These are phyloP conservation scores for Cyphomyrmex costatus DNA, from an alignment of 1,140 invertebrate genomes.

Conservation along the genomic window DNA sequence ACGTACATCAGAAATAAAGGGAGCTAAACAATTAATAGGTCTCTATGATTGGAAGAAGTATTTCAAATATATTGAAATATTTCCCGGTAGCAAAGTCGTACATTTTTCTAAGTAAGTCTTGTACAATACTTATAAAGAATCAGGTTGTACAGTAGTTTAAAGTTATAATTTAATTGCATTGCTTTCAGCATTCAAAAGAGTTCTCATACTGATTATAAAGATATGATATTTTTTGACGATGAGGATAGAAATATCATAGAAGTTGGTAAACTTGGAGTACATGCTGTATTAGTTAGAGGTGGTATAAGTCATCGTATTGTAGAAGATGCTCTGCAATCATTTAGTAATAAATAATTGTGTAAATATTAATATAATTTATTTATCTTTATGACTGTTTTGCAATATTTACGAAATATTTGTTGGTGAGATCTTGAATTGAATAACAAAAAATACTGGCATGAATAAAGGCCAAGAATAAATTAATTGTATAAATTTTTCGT, in stretches of 20 bases:
- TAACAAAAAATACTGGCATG: neutral
- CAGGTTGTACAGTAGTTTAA: slow-evolving; percentile 39
- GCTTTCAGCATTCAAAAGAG: slow-evolving; percentile 88
- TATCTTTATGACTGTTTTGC: slow-evolving; percentile 7
- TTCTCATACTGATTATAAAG: slow-evolving; percentile 87
- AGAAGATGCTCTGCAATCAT: slow-evolving; percentile 85
- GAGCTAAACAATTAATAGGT: slow-evolving; percentile 90
- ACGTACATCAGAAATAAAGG: slow-evolving; percentile 89
- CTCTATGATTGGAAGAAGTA: slow-evolving; percentile 91
- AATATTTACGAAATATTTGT: slow-evolving; percentile 12
- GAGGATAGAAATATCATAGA: slow-evolving; percentile 89
- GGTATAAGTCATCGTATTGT: slow-evolving; percentile 87
- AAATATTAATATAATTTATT: slow-evolving; percentile 58
- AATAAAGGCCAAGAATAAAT: neutral
- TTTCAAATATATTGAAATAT: slow-evolving; percentile 92
- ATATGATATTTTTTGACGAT: slow-evolving; percentile 93
- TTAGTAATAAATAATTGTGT: slow-evolving; percentile 73
- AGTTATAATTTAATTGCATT: slow-evolving; percentile 32
- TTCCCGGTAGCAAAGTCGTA: slow-evolving; percentile 90
- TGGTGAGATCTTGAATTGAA: neutral
- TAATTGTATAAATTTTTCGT: neutral
- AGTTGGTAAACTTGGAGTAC: slow-evolving; percentile 87
- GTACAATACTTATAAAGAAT: slow-evolving; percentile 29
- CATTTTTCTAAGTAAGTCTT: slow-evolving; percentile 90
- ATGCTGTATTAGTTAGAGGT: slow-evolving; percentile 87